Conservation (phyloP, 37 sponge, comb jelly and placozoan genomes). For the Eunapius fragilis region DNA sequence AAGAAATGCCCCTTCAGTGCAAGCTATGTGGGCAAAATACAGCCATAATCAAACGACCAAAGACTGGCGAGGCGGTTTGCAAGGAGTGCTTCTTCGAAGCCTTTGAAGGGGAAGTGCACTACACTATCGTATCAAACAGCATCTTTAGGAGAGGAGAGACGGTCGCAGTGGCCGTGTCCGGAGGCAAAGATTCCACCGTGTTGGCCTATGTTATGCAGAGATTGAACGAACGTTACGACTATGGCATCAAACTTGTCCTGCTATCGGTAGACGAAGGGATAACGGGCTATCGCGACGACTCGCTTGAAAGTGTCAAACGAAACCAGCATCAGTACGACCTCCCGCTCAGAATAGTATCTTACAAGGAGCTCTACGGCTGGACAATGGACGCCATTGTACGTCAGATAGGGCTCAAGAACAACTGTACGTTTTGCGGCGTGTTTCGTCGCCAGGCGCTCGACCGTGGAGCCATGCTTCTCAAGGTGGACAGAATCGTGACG, state of each 20-base stretch:
- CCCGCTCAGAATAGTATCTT: conserved; percentile 93
- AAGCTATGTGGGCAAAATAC: conserved; percentile 44
- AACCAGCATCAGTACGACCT: conserved; percentile 86
- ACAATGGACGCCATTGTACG: conserved; percentile 98
- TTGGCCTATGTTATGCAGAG: conserved; percentile 90
- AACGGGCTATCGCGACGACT: conserved; percentile 97
- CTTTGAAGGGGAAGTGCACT: conserved; percentile 93
- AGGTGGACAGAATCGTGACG: conserved; percentile 93
- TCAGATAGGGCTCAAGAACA: conserved; percentile 92
- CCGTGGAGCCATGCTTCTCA: conserved; percentile 87
- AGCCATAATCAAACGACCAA: conserved; percentile 93
- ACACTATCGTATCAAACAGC: conserved; percentile 69
- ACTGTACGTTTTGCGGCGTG: conserved; percentile 99
- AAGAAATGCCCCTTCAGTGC: conserved; percentile 64
- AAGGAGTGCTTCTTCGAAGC: conserved; percentile 86
- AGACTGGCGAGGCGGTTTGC: conserved; percentile 89
- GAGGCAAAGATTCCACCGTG: conserved; percentile 99
- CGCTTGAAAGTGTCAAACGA: conserved; percentile 93
- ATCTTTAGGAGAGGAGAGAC: conserved; percentile 86
- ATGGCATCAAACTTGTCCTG: conserved; percentile 86
- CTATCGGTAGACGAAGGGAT: conserved; percentile 98
- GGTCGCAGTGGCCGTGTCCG: conserved; percentile 92
- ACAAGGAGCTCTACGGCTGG: conserved; percentile 98
- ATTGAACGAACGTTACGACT: conserved; percentile 90
- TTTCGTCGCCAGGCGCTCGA: conserved; percentile 98